A percentile compares a stretch with the other conserved stretches of the same genome.
Evolutionary conservation across 2,888 invertebrate genomes (phyloP).

Genomic region (Sminthurides aquaticus): DNA sequence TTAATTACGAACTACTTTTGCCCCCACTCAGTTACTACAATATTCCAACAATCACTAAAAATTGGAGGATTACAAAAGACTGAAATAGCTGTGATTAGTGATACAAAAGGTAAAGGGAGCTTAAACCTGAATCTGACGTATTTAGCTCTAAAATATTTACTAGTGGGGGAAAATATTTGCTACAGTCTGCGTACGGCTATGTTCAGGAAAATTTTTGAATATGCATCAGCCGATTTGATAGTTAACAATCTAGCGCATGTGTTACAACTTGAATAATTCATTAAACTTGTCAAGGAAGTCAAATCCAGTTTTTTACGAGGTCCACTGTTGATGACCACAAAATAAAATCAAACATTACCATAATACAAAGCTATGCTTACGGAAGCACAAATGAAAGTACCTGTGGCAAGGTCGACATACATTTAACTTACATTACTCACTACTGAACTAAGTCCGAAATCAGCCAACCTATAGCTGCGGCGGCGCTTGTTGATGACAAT

Average conservation of each 20-base stretch:
- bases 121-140: slow-evolving; percentile 4
- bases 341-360: not conserved
- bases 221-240: not conserved
- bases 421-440: too few relatives aligned
- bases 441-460: too few relatives aligned
- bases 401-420: too few relatives aligned
- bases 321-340: too few relatives aligned
- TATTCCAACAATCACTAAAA: slow-evolving; percentile 15
- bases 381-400: too few relatives aligned
- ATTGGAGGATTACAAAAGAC: slow-evolving; percentile 9
- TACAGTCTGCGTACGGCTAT: slow-evolving; percentile 10
- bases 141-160: slow-evolving; percentile 17
- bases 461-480: too few relatives aligned
- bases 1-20: slow-evolving; percentile 17
- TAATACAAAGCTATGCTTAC: too few relatives aligned
- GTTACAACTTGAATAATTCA: not conserved
- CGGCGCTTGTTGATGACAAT: too few relatives aligned
- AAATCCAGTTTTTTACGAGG: not conserved
- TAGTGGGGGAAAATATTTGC: slow-evolving; percentile 20
- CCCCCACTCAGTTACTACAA: slow-evolving; percentile 12
- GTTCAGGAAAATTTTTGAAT: slow-evolving; percentile 17
- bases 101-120: not conserved
- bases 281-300: not conserved
- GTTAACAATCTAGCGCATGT: not conserved
- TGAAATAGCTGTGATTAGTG: not conserved